Percentiles rank a stretch among this genome's conserved stretches.
phyloP scores from a whole-genome alignment of 2,113 vertebrate genomes.

The Lota lota region DNA sequence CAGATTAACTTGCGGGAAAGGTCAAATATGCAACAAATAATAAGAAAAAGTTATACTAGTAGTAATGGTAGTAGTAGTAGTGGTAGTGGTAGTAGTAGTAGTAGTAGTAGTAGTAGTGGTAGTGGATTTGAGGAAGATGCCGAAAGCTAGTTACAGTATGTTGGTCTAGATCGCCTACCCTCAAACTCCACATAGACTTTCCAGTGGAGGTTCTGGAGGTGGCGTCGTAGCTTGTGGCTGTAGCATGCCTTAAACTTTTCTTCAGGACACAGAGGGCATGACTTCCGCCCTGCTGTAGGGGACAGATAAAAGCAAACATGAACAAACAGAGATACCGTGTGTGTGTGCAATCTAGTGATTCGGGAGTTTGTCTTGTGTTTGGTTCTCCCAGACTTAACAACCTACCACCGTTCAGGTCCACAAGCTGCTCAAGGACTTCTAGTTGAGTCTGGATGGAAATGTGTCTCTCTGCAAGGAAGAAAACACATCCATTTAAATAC shows the following conservation, averaged over 20 bases:
- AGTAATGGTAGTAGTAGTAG: no score
- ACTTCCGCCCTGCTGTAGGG: conserved; percentile 81
- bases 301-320: background rate
- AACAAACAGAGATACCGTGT: background rate
- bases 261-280: conserved; percentile 90
- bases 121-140: no score
- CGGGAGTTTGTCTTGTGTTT: background rate
- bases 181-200: conserved; percentile 95
- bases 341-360: background rate
- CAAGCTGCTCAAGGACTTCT: conserved; percentile 84
- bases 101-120: no score
- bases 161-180: conserved; percentile 69
- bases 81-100: no score
- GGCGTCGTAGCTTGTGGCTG: conserved; percentile 86
- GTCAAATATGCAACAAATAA: no score
- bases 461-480: conserved; percentile 82
- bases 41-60: no score
- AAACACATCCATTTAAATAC: background rate
- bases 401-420: conserved; percentile 78
- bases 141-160: background rate
- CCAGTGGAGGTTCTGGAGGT: conserved; percentile 97
- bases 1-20: no score
- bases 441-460: conserved; percentile 88
- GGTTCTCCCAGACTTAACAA: conserved; percentile 10
- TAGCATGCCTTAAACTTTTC: conserved; percentile 92